Conservation (phyloP, 2,888 invertebrate genomes). For the Incurvaria masculella region DNA sequence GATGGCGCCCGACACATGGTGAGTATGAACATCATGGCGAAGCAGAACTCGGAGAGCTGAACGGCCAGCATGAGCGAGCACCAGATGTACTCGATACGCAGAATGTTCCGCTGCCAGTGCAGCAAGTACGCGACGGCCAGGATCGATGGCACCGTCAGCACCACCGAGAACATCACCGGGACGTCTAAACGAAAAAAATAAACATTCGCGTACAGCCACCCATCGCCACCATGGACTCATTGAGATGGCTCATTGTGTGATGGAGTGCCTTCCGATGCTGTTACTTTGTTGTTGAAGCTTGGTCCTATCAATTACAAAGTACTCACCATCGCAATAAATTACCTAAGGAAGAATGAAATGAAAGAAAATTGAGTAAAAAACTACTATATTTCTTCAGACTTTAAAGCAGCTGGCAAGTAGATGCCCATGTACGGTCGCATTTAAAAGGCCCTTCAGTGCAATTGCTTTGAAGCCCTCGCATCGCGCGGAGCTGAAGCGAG, state of each 20-base stretch:
- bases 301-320: too few species aligned
- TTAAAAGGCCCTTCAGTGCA: too few species aligned
- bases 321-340: too few species aligned
- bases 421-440: too few species aligned
- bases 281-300: neutral
- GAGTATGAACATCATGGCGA: constrained; percentile 72
- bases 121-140: constrained; percentile 83
- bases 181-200: constrained; percentile 55
- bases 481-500: too few species aligned
- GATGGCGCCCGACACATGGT: constrained; percentile 61
- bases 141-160: constrained; percentile 82
- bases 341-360: too few species aligned
- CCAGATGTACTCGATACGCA: constrained; percentile 85
- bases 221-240: neutral
- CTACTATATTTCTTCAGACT: too few species aligned
- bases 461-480: too few species aligned
- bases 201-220: neutral
- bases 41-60: constrained; percentile 76
- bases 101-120: constrained; percentile 81
- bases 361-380: too few species aligned
- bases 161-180: constrained; percentile 78
- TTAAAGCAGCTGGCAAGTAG: too few species aligned
- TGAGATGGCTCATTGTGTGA: neutral
- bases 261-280: neutral
- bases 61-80: constrained; percentile 82